Conservation (phyloP, 2,113 vertebrate genomes). For the Engystomops pustulosus region DNA sequence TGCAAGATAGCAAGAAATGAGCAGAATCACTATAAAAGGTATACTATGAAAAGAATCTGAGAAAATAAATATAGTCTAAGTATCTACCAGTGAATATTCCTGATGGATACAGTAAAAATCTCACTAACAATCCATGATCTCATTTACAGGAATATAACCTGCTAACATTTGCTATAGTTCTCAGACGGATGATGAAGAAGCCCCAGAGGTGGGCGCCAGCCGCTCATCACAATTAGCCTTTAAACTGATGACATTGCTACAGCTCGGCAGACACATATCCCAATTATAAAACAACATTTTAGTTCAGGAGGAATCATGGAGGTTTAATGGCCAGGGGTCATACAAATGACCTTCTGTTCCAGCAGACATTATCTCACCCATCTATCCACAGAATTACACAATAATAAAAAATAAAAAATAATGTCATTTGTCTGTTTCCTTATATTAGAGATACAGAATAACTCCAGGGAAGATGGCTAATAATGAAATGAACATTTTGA, state of each 20-base stretch:
- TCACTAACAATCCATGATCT: slow-evolving; percentile 16
- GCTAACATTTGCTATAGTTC: slow-evolving; percentile 10
- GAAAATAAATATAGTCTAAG: no score
- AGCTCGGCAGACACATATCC: slow-evolving; percentile 27
- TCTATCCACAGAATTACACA: neutral
- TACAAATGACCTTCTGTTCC: slow-evolving; percentile 13
- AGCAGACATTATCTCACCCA: slow-evolving; percentile 49
- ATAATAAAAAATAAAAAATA: slow-evolving; percentile 28
- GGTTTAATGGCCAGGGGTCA: slow-evolving; percentile 11
- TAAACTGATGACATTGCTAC: slow-evolving; percentile 22
- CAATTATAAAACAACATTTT: slow-evolving; percentile 23
- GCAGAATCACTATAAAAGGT: no score
- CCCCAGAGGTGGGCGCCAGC: neutral
- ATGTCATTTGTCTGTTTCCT: neutral
- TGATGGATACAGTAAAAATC: neutral
- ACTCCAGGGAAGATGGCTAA: neutral
- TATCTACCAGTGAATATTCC: no score
- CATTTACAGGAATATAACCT: neutral
- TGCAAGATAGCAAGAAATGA: no score
- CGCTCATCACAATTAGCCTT: slow-evolving; percentile 38
- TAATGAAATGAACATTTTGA: slow-evolving; percentile 8
- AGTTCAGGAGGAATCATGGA: slow-evolving; percentile 9
- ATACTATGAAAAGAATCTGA: no score
- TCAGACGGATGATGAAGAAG: neutral
- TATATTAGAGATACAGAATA: neutral